phyloP scores from a whole-genome alignment of 2,888 invertebrate genomes.

The Melinaea menophilus region DNA sequence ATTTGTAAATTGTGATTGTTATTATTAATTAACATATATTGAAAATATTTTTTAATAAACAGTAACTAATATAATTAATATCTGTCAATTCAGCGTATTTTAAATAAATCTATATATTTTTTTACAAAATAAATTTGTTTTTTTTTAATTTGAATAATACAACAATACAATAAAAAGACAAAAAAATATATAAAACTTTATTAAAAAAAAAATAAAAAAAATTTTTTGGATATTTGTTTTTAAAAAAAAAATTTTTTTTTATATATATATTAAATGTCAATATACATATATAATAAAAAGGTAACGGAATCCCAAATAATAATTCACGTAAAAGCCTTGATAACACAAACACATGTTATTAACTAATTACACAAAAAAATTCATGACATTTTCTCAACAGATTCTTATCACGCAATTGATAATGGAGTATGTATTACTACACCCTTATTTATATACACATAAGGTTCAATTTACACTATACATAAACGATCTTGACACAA shows the following conservation, averaged over 20 bases:
- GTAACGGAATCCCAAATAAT: not conserved
- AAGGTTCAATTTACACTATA: constrained; percentile 17
- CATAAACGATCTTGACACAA: constrained; percentile 22
- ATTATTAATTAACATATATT: too few species aligned
- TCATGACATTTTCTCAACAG: constrained; percentile 18
- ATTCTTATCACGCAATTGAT: constrained; percentile 16
- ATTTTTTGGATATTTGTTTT: too few species aligned
- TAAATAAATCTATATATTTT: not conserved
- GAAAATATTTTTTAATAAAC: too few species aligned
- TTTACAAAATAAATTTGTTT: too few species aligned
- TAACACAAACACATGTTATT: not conserved
- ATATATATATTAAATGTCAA: too few species aligned
- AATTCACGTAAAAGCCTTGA: not conserved
- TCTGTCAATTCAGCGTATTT: not conserved
- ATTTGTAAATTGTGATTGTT: too few species aligned
- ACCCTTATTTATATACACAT: constrained; percentile 1
- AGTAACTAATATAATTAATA: not conserved
- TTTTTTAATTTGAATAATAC: too few species aligned
- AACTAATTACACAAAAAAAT: constrained; percentile 39
- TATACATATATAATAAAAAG: too few species aligned
- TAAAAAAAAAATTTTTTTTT: too few species aligned
- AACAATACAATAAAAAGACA: too few species aligned
- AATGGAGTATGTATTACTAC: constrained; percentile 9
- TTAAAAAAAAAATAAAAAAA: too few species aligned
- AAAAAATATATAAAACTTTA: too few species aligned